These are phyloP conservation scores for Epinephelus coioides DNA, from an alignment of 2,797 vertebrate species.

Conservation along the genomic window DNA sequence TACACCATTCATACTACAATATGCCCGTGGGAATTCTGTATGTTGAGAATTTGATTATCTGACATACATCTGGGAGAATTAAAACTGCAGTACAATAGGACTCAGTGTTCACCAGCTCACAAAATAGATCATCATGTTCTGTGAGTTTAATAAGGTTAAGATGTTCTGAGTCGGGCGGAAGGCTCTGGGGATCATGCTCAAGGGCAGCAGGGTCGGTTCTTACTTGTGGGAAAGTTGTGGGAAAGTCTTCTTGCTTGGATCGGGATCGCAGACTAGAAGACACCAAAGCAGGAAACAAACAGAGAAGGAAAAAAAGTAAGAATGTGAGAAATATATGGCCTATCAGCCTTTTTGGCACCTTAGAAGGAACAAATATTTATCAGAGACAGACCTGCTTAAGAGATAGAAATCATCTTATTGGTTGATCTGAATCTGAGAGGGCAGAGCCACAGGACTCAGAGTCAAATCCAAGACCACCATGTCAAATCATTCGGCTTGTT, in stretches of 20 bases:
- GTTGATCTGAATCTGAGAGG: slow-evolving; percentile 2
- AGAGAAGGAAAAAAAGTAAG: slow-evolving; percentile 5
- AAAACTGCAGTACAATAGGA: slow-evolving; percentile 12
- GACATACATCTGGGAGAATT: slow-evolving; percentile 14
- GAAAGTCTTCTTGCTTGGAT: slow-evolving; percentile 72
- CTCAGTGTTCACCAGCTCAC: slow-evolving; percentile 15
- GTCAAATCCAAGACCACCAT: not conserved
- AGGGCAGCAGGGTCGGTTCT: slow-evolving; percentile 54
- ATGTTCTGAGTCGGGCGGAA: slow-evolving; percentile 42
- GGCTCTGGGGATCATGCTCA: not conserved
- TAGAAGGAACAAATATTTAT: not conserved
- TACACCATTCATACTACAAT: not conserved
- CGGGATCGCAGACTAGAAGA: slow-evolving; percentile 71
- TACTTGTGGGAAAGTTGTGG: slow-evolving; percentile 83
- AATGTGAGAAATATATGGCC: slow-evolving; percentile 19
- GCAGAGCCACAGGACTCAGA: not conserved
- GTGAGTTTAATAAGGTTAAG: slow-evolving; percentile 62
- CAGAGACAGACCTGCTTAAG: slow-evolving; percentile 6
- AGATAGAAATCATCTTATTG: not conserved
- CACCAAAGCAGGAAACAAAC: slow-evolving; percentile 17
- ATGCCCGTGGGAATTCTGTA: not conserved
- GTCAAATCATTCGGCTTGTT: not conserved
- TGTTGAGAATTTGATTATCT: not conserved
- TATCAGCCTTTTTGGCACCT: not conserved
- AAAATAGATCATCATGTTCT: slow-evolving; percentile 44